phyloP scores from a whole-genome alignment of 1,140 invertebrate genomes.

The Protaetia brevitarsis region DNA sequence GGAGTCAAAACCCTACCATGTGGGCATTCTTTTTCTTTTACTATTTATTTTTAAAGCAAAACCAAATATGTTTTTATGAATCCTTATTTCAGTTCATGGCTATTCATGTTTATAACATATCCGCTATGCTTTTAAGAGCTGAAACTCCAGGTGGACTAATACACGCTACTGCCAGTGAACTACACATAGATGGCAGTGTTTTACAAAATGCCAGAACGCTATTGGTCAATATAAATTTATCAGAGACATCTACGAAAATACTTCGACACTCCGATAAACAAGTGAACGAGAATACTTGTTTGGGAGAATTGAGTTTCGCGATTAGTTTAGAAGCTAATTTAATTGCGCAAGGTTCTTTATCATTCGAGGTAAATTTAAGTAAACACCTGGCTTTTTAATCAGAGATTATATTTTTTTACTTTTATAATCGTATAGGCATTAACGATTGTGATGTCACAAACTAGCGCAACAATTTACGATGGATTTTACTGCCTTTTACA shows the following conservation, averaged over 20 bases:
- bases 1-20: no score
- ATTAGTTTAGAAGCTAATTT: constrained; percentile 71
- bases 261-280: constrained; percentile 49
- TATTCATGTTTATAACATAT: constrained; percentile 80
- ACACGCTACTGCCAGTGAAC: constrained; percentile 70
- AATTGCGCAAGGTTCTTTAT: constrained; percentile 70
- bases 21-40: no score
- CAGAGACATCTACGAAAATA: constrained; percentile 55
- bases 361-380: constrained; percentile 66
- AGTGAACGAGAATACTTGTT: constrained; percentile 51
- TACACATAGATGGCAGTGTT: constrained; percentile 74
- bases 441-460: constrained; percentile 74
- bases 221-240: constrained; percentile 65
- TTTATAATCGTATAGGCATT: constrained; percentile 33
- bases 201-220: constrained; percentile 69
- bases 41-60: no score
- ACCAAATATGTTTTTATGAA: not conserved
- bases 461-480: constrained; percentile 63
- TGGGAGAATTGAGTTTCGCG: constrained; percentile 69
- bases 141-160: constrained; percentile 68
- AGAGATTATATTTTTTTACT: constrained; percentile 15
- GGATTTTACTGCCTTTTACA: constrained; percentile 60
- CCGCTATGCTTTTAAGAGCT: constrained; percentile 65
- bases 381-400: constrained; percentile 22
- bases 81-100: constrained; percentile 73